Base-by-base conservation (phyloP, 1,140 invertebrate species). In the Leptinotarsa undecemlineata region DNA sequence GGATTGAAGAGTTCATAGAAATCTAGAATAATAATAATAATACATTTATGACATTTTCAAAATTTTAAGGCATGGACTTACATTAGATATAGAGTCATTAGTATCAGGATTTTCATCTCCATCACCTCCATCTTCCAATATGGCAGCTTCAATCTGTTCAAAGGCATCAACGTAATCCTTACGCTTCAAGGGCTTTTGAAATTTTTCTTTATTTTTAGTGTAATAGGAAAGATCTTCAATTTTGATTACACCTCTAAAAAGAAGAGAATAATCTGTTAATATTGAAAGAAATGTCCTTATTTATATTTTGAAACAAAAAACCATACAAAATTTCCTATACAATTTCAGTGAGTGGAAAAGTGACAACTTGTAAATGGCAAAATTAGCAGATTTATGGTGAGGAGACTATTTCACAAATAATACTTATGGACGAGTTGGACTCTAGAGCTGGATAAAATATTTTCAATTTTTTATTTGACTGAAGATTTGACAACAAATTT, bases 91-190 rank as follows among this genome's bases (percentile, higher is more conserved):
- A 17, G 74, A 71, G 68, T 72, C 70, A 42, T 69, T 68, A 15
- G 19, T 48, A 17, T 72, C 47, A 47, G 61, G 15, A 57, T n/a
- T 21, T 23, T 72, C 74, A 74, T 76, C 75, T 68, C 82, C 84
- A 79, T 82, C 79, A 15, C 79, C 79, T 15, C 80, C 82, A 74
- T 71, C 76, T 57, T 79, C 70, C 71, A 73, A 57, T 68, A 84
- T 83, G 48, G 80, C 83, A 26, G 77, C 78, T 75, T 86, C 84
- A 69, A 86, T 85, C 79, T 85, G 75, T 68, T 77, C 78, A 42
- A 86, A 75, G 26, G 90, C 90, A 81, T 90, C 88, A 79, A 89
- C 89, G 78, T 90, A 92, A 67, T 87, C 88, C 79, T 87, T 87
- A 20, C 88, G 81, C 83, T 88, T 90, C 79, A 86, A 81, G 48